A percentile compares a stretch with the other conserved stretches of the same genome.
These are phyloP conservation scores for Corvus moneduloides DNA, from an alignment of 2,113 vertebrate genomes.

Conservation along the genomic window DNA sequence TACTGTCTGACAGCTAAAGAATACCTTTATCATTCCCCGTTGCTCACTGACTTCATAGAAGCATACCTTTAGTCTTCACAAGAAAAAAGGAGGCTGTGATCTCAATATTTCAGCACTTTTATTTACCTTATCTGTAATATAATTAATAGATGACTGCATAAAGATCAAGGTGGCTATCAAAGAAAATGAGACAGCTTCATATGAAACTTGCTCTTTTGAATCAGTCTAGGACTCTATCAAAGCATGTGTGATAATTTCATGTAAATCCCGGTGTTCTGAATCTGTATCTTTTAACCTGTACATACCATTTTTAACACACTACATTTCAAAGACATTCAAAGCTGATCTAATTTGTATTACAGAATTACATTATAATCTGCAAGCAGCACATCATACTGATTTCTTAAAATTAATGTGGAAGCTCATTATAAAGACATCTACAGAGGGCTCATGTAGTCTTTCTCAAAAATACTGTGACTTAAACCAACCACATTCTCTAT, in stretches of 20 bases:
- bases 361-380: constrained; percentile 67
- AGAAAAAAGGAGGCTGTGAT: constrained; percentile 77
- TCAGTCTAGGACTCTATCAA: constrained; percentile 77
- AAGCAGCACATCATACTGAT: constrained; percentile 55
- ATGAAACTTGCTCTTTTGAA: constrained; percentile 73
- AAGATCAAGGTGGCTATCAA: constrained; percentile 80
- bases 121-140: constrained; percentile 82
- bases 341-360: constrained; percentile 73
- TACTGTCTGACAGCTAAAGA: constrained; percentile 37
- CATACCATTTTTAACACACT: constrained; percentile 69
- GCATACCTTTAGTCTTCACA: constrained; percentile 67
- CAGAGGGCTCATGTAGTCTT: constrained; percentile 12
- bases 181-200: constrained; percentile 72
- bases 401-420: constrained; percentile 68
- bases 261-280: constrained; percentile 76
- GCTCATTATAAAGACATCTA: constrained; percentile 48
- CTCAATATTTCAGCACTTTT: constrained; percentile 74
- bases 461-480: constrained; percentile 8
- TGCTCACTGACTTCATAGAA: constrained; percentile 71
- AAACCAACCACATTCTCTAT: neutral
- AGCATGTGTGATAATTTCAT: constrained; percentile 79
- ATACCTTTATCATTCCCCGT: constrained; percentile 44
- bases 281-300: constrained; percentile 76
- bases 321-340: constrained; percentile 72
- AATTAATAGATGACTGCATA: constrained; percentile 79